Percentiles rank a stretch among this genome's conserved stretches.
Conservation (phyloP, 2,888 invertebrate genomes). For the Andrena trimmerana region DNA sequence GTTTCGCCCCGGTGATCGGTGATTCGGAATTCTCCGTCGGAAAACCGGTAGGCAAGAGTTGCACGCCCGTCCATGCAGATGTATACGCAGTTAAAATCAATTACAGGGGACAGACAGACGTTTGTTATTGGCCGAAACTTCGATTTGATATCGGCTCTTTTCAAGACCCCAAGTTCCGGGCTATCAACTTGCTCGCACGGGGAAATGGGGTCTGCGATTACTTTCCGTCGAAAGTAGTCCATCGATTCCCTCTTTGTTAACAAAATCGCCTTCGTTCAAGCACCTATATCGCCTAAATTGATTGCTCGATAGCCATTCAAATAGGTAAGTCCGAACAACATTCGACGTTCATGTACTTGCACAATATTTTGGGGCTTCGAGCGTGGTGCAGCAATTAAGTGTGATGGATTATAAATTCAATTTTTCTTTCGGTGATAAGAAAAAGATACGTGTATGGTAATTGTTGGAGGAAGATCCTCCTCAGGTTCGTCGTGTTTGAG, state of each 20-base stretch:
- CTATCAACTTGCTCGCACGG: constrained; percentile 26
- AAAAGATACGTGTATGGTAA: not conserved
- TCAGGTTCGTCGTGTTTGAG: not conserved
- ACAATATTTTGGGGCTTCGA: not conserved
- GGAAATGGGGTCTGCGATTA: not conserved
- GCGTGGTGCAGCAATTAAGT: no score
- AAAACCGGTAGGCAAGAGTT: constrained; percentile 39
- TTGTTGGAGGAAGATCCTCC: not conserved
- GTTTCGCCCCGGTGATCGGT: constrained; percentile 57
- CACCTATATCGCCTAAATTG: not conserved
- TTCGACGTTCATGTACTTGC: not conserved
- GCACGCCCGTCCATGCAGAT: constrained; percentile 28
- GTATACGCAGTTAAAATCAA: constrained; percentile 62
- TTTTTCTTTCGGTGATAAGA: not conserved
- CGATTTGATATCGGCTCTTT: constrained; percentile 58
- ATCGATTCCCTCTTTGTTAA: constrained; percentile 28
- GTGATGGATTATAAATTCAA: not conserved
- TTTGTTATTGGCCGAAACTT: constrained; percentile 62
- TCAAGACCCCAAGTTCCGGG: constrained; percentile 18
- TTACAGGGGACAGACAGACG: constrained; percentile 49
- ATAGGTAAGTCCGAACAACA: not conserved
- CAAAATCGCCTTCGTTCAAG: not conserved
- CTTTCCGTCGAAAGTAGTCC: constrained; percentile 22
- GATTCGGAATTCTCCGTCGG: constrained; percentile 59
- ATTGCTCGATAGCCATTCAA: not conserved